Conservation (phyloP, 2,113 vertebrate genomes). For the Colaptes auratus region DNA sequence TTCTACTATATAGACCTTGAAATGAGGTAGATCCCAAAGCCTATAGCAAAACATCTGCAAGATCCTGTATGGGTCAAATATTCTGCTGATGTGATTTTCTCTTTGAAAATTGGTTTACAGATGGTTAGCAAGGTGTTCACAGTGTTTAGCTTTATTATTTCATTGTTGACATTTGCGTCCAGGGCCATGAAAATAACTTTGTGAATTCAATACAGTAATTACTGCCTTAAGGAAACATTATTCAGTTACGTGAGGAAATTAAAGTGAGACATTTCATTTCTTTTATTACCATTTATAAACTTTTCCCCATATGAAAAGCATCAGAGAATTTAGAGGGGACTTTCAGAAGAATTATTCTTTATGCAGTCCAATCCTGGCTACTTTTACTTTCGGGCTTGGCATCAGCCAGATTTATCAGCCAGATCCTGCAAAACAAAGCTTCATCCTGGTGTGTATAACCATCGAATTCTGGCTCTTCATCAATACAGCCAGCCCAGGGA, state of each 20-base stretch:
- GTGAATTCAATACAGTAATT: slow-evolving; percentile 38
- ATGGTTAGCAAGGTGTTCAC: slow-evolving; percentile 61
- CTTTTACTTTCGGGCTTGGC: not conserved
- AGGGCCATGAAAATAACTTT: slow-evolving; percentile 49
- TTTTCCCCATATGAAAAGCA: slow-evolving; percentile 33
- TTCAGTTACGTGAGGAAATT: slow-evolving; percentile 41
- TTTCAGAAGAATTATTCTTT: slow-evolving; percentile 1
- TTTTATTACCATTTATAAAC: slow-evolving; percentile 60
- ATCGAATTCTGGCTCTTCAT: not conserved
- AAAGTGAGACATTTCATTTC: slow-evolving; percentile 7
- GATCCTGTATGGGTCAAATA: slow-evolving; percentile 67
- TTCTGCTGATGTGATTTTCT: slow-evolving; percentile 69
- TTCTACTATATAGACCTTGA: slow-evolving; percentile 77
- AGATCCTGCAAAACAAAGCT: not conserved
- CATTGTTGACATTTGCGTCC: slow-evolving; percentile 27
- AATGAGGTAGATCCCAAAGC: slow-evolving; percentile 72
- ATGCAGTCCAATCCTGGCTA: not conserved
- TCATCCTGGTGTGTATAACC: not conserved
- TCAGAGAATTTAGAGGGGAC: not conserved
- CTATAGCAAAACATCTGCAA: slow-evolving; percentile 73
- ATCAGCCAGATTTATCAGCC: not conserved
- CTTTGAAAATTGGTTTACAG: slow-evolving; percentile 72
- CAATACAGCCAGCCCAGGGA: not conserved
- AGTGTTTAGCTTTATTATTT: slow-evolving; percentile 58
- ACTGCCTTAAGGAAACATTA: slow-evolving; percentile 44